phyloP scores from a whole-genome alignment of 2,888 invertebrate genomes.

The Syritta pipiens region DNA sequence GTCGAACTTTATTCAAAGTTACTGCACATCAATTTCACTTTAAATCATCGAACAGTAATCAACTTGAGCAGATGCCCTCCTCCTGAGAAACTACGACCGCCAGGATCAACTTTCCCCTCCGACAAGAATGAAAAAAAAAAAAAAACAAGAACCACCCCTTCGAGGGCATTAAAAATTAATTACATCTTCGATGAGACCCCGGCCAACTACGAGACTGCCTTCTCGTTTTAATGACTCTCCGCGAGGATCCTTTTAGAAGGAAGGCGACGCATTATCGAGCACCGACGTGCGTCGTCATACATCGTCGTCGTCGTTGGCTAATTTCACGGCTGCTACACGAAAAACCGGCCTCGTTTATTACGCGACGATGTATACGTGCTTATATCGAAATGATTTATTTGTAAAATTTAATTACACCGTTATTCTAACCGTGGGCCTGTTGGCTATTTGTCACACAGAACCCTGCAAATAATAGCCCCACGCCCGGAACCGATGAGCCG shows the following conservation, averaged over 20 bases:
- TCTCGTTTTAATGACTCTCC: neutral
- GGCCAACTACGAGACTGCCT: neutral
- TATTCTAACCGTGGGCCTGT: conserved; percentile 30
- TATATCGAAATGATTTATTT: conserved; percentile 45
- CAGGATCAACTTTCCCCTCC: neutral
- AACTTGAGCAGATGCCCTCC: neutral
- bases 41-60: neutral
- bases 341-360: conserved; percentile 12
- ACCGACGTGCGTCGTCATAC: neutral
- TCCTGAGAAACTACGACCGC: neutral
- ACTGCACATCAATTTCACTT: conserved; percentile 9
- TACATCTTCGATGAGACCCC: conserved; percentile 25
- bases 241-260: too few relatives aligned
- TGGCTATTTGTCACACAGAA: conserved; percentile 37
- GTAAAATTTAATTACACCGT: conserved; percentile 52
- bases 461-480: conserved; percentile 36
- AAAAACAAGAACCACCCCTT: conserved; percentile 3
- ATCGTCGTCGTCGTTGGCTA: too few relatives aligned
- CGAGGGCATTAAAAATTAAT: conserved; percentile 50
- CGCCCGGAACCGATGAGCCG: neutral
- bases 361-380: too few relatives aligned
- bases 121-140: neutral
- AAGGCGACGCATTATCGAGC: too few relatives aligned
- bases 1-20: conserved; percentile 1
- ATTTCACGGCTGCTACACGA: conserved; percentile 1